These are phyloP conservation scores for Colostygia pectinataria DNA, from an alignment of 2,888 invertebrate genomes.

Conservation along the genomic window DNA sequence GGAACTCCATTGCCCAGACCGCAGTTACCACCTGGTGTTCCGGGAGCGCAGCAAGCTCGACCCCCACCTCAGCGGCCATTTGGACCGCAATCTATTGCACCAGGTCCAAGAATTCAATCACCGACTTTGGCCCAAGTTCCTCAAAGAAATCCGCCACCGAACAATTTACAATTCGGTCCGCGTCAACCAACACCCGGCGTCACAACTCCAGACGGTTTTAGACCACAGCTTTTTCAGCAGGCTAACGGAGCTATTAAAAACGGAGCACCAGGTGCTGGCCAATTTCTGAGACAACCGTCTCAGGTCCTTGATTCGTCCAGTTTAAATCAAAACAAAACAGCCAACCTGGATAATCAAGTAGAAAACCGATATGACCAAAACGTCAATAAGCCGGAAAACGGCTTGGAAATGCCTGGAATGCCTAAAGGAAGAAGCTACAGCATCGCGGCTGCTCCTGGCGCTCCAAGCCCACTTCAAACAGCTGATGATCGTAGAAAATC, in stretches of 20 bases:
- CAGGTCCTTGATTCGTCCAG: conserved; percentile 66
- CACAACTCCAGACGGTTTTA: conserved; percentile 64
- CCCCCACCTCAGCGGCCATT: conserved; percentile 60
- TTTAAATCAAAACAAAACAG: conserved; percentile 62
- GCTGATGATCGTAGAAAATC: conserved; percentile 81
- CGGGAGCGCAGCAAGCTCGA: conserved; percentile 58
- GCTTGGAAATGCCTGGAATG: conserved; percentile 65
- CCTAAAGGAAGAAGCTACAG: conserved; percentile 81
- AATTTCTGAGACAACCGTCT: conserved; percentile 69
- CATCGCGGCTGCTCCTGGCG: conserved; percentile 76
- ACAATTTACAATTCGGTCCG: conserved; percentile 76
- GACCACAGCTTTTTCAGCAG: conserved; percentile 51
- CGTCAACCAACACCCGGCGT: conserved; percentile 64
- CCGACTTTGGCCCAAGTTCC: conserved; percentile 55
- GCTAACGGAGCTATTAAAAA: conserved; percentile 59
- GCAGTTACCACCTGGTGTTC: conserved; percentile 52
- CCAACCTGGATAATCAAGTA: conserved; percentile 75
- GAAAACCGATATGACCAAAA: conserved; percentile 56
- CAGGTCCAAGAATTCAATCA: conserved; percentile 61
- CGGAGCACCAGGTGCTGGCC: conserved; percentile 47
- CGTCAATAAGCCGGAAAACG: conserved; percentile 63
- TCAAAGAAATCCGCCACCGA: conserved; percentile 74
- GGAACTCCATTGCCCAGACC: conserved; percentile 58
- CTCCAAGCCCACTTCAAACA: conserved; percentile 68
- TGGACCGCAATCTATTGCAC: conserved; percentile 65